A percentile compares a stretch with the other conserved stretches of the same genome.
These are phyloP conservation scores for Lepidochrysops patricia DNA, from an alignment of 2,888 invertebrate genomes.

Conservation along the genomic window DNA sequence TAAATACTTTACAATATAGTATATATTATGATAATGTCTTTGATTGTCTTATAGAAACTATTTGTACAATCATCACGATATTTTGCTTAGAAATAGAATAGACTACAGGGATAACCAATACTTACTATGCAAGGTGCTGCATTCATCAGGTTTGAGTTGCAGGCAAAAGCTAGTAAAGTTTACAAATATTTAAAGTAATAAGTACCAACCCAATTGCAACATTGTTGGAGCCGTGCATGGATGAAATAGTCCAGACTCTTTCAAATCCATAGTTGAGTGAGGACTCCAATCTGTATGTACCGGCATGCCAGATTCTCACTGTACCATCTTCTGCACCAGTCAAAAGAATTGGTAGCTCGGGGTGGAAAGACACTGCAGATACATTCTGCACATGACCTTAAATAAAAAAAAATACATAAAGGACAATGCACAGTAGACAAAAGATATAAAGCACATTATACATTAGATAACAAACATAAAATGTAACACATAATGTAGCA, in stretches of 20 bases:
- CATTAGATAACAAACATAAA: neutral
- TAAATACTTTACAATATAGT: too few relatives aligned
- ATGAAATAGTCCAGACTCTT: constrained; percentile 96
- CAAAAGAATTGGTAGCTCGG: constrained; percentile 95
- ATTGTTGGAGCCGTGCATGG: constrained; percentile 94
- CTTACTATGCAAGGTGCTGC: too few relatives aligned
- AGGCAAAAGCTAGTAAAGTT: too few relatives aligned
- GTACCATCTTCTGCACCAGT: constrained; percentile 99
- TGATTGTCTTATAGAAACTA: too few relatives aligned
- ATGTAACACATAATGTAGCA: neutral
- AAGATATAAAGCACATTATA: neutral
- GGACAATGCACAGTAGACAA: neutral
- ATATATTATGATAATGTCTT: too few relatives aligned
- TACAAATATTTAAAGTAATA: neutral
- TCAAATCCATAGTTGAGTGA: constrained; percentile 98
- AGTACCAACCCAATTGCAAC: constrained; percentile 88
- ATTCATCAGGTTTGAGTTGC: too few relatives aligned
- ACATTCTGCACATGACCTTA: constrained; percentile 96
- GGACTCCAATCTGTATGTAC: constrained; percentile 96
- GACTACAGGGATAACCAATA: too few relatives aligned
- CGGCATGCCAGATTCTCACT: constrained; percentile 98
- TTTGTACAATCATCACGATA: too few relatives aligned
- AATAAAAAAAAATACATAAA: constrained; percentile 6
- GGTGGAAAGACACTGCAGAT: constrained; percentile 96
- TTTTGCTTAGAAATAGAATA: too few relatives aligned